Conservation (phyloP, 2,113 vertebrate species). For the Carassius gibelio region DNA sequence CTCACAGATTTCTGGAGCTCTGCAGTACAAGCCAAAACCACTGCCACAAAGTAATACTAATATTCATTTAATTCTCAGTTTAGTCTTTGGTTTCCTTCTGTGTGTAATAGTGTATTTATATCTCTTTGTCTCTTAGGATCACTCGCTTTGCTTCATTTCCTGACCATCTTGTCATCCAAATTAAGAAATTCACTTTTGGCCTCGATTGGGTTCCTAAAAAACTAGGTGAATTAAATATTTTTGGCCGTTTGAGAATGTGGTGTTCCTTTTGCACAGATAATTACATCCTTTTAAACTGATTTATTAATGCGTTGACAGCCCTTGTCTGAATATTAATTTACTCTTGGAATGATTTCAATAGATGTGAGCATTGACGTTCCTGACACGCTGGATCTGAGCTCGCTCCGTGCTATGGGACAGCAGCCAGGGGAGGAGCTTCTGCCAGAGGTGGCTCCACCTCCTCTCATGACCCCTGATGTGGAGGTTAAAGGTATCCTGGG, state of each 20-base stretch:
- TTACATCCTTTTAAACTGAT: neutral
- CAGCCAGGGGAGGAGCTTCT: slow-evolving; percentile 96
- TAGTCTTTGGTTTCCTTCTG: neutral
- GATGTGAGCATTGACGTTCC: slow-evolving; percentile 98
- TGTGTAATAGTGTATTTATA: neutral
- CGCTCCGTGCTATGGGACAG: slow-evolving; percentile 85
- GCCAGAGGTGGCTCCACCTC: slow-evolving; percentile 93
- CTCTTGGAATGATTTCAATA: slow-evolving; percentile 56
- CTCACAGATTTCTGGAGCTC: slow-evolving; percentile 99
- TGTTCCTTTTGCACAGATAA: neutral
- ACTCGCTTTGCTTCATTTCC: slow-evolving; percentile 98
- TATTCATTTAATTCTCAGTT: neutral
- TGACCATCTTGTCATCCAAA: slow-evolving; percentile 97
- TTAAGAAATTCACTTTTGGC: slow-evolving; percentile 99
- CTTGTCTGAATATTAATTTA: neutral
- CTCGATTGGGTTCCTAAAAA: slow-evolving; percentile 99
- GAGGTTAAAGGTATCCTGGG: slow-evolving; percentile 99
- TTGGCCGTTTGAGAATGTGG: neutral
- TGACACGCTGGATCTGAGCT: slow-evolving; percentile 91
- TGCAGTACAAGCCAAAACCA: slow-evolving; percentile 94
- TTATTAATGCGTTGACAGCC: neutral
- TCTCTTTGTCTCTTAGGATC: slow-evolving; percentile 75
- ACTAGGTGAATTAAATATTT: slow-evolving; percentile 81
- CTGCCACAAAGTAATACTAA: slow-evolving; percentile 88
- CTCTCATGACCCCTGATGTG: slow-evolving; percentile 94